phyloP scores from a whole-genome alignment of 1,140 invertebrate species.

The Leptopilina boulardi region DNA sequence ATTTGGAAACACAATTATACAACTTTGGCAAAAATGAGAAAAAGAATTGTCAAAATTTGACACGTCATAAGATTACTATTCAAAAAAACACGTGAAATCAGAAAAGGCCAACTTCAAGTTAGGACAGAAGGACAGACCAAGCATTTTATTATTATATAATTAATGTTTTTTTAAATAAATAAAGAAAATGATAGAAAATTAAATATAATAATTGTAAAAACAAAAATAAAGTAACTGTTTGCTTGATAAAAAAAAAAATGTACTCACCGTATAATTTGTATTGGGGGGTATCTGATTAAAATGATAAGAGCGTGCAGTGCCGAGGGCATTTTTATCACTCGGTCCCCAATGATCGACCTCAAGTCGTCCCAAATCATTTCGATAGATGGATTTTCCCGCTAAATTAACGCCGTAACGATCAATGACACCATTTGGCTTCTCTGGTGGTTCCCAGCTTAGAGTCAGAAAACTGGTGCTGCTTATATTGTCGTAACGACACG shows the following conservation, averaged over 20 bases:
- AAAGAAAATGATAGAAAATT: not conserved
- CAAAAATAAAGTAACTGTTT: not conserved
- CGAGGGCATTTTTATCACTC: conserved; percentile 78
- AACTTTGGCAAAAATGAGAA: no score
- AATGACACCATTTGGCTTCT: conserved; percentile 85
- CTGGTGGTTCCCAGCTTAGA: conserved; percentile 83
- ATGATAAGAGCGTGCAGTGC: conserved; percentile 73
- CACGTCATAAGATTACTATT: no score
- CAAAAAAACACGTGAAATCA: no score
- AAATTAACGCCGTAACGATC: conserved; percentile 82
- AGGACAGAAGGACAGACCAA: no score
- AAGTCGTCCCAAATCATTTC: conserved; percentile 77
- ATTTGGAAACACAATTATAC: no score
- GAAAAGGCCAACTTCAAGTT: no score
- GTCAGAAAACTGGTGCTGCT: conserved; percentile 80
- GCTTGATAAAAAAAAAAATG: conserved; percentile 35
- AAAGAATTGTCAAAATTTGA: no score
- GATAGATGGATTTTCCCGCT: conserved; percentile 78
- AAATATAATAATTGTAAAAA: no score
- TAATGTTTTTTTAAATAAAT: no score
- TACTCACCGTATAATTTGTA: conserved; percentile 85
- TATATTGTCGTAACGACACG: conserved; percentile 82
- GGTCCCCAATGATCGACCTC: conserved; percentile 78
- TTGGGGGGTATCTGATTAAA: conserved; percentile 84
- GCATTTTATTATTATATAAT: no score